phyloP scores from a whole-genome alignment of 2,113 vertebrate species.

The Nanger granti region DNA sequence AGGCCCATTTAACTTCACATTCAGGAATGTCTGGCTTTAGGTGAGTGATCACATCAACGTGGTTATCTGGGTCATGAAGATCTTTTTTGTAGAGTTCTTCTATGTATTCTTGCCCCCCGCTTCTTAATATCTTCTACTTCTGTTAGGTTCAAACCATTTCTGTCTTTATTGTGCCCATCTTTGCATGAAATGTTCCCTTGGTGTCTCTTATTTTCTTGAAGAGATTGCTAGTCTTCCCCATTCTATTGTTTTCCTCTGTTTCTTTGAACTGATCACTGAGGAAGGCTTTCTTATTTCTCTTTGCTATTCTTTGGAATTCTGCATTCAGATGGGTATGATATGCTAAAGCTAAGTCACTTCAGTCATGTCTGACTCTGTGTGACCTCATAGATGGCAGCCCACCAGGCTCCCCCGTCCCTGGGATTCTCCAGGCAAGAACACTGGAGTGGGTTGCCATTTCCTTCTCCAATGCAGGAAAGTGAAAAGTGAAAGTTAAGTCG shows the following conservation, averaged over 20 bases:
- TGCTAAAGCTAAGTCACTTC: too few relatives aligned
- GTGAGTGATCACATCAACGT: not conserved
- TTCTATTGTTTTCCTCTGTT: not conserved
- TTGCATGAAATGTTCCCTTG: not conserved
- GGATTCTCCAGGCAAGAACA: too few relatives aligned
- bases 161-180: not conserved
- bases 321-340: not conserved
- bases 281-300: not conserved
- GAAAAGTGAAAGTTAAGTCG: too few relatives aligned
- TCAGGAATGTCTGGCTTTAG: not conserved
- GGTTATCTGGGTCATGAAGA: not conserved
- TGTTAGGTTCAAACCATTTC: not conserved
- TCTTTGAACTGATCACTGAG: not conserved
- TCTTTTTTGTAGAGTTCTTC: not conserved
- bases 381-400: too few relatives aligned
- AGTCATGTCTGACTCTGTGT: too few relatives aligned
- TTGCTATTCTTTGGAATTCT: not conserved
- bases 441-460: too few relatives aligned
- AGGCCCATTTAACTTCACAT: not conserved
- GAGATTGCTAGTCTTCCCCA: not conserved
- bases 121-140: not conserved
- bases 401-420: too few relatives aligned
- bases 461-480: too few relatives aligned
- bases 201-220: not conserved
- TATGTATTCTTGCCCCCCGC: not conserved